These are phyloP conservation scores for Pheosia tremula DNA, from an alignment of 2,888 invertebrate genomes.

Conservation along the genomic window DNA sequence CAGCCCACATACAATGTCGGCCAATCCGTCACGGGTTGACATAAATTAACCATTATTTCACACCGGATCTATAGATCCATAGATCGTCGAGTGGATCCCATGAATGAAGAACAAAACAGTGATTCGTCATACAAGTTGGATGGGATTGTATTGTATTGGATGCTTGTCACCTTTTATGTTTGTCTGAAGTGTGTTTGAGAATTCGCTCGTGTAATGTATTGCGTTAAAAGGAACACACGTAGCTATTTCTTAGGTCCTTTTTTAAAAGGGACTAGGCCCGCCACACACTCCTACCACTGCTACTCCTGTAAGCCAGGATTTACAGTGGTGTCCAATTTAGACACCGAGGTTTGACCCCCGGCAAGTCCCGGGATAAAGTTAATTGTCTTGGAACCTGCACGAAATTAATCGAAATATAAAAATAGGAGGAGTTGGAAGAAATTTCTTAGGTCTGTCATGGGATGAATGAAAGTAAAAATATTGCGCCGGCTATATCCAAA, in stretches of 20 bases:
- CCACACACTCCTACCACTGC: no score
- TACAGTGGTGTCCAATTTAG: no score
- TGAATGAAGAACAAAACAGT: conserved; percentile 28
- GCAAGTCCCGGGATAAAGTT: no score
- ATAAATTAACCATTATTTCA: conserved; percentile 58
- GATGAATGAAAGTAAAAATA: not conserved
- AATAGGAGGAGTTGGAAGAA: no score
- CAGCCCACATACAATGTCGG: conserved; percentile 44
- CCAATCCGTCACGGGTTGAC: conserved; percentile 55
- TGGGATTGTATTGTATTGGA: conserved; percentile 16
- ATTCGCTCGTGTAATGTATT: conserved; percentile 35
- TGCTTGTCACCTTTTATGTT: conserved; percentile 33
- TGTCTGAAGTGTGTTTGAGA: conserved; percentile 37
- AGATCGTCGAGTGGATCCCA: conserved; percentile 29
- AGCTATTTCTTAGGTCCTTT: not conserved
- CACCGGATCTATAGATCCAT: conserved; percentile 38
- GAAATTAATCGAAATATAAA: no score
- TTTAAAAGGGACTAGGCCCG: no score
- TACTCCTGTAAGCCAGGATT: no score
- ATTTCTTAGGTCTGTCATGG: not conserved
- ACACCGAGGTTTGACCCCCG: no score
- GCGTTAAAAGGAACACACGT: conserved; percentile 7
- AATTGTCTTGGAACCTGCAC: no score
- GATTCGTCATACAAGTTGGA: conserved; percentile 55
- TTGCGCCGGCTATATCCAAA: no score